Evolutionary conservation across 2,113 vertebrate genomes (phyloP), one percentile per base, ranked within the genome.

Genomic region (Cryptotis parvus): DNA sequence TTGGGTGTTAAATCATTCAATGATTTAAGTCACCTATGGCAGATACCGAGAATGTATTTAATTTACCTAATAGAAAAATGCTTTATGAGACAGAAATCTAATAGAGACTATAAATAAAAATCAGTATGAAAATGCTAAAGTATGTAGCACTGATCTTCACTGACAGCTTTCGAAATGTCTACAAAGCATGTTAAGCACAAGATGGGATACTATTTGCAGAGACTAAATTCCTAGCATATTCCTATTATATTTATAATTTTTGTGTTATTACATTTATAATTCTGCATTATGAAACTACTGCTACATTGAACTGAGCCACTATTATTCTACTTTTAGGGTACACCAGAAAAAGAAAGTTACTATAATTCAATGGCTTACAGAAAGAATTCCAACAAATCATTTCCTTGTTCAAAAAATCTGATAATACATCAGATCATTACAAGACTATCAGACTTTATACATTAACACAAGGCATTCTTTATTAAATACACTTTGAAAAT

Each of bases 1-100:
- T 35, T 22, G 89, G 52, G 10, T 91, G 89, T 74, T 91, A 80
- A 75, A 66, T 80, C 37, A 84, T 68, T 69, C 3, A 86, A 35
- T 65, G 43, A 80, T 35, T 63, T 77, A 73, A 55, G n/a, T 63
- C 35, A 76, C 7, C 52, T 49, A 4, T 9, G 26, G 9, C 61
- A 73, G 20, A 58, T 69, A 83, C 0, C 69, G 20, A 43, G 37
- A 74, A 39, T 41, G 11, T 41, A 35, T 15, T 49, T 49, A 49
- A 49, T 49, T 49, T 14, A 10, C 9, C 37, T 33, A 69, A 78
- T 29, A 77, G 3, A 82, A 73, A 33, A 7, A 1, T 45, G 6
- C 3, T 39, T 7, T 1, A 10, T 66, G 37, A 86, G 16, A 27
- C 66, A 80, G 29, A 87, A 55, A 75, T 41, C 83, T 18, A 75